Evolutionary conservation across 2,797 vertebrate species (phyloP), one percentile per base, ranked within the genome.

Genomic region (Adrianichthys oophorus): DNA sequence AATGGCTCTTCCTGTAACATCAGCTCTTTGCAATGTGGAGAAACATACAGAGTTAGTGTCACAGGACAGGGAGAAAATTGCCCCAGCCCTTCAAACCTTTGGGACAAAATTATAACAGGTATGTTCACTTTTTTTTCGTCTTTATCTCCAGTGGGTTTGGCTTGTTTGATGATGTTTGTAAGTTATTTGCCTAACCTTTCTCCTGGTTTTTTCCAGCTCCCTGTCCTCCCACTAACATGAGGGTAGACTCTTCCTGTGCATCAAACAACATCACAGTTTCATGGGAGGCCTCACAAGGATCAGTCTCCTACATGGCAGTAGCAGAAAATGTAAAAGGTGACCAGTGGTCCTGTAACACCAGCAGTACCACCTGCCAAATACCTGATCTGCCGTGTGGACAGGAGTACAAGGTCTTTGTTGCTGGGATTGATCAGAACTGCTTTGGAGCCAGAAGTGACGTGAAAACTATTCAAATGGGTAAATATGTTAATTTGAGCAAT

Each of bases 211-310:
- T 56, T 56, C 15, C 79, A 93, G 92, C 87, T 43, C 91, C 92
- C 1, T 93, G 92, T 53, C 78, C 89, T 19, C 92, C 92, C 13
- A 83, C 78, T 48, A 45, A 78, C 13, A 56, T 92, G 43, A 76
- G 0, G 7, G 76, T 91, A 7, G 17, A 49, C 65, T 79, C 85
- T 3, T 87, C 85, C 24, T 92, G 92, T 51, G 17, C 52, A 4
- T 89, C 90, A 0, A 52, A 87, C 57, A 19, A 69, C 41, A 88
- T 89, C 55, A 51, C 58, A 0, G 80, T 93, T 50, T 85, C 82
- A 5, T 93, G 93, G 93, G 41, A 44, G 32, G 12, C 68, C 6
- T 91, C 91, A 0, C 54, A 67, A 40, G 92, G 92, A 51, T 90
- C 92, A 0, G n/a, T 71, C 7, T 80, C 73, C 41, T 93, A 93